These are phyloP conservation scores for Hucho hucho DNA, from an alignment of 2,113 vertebrate genomes.

Conservation along the genomic window DNA sequence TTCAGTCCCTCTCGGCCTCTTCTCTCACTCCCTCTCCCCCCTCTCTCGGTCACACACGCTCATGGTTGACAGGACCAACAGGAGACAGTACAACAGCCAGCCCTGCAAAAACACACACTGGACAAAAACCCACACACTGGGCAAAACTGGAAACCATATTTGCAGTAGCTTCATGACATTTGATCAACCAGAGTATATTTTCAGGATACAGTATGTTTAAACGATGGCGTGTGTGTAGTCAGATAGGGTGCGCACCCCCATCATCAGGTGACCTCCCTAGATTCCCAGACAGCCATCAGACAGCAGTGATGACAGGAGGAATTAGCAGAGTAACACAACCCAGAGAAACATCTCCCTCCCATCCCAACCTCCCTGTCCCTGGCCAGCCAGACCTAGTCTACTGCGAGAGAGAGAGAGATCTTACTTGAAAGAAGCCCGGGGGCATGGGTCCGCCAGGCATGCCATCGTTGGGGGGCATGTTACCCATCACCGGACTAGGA, in stretches of 20 bases:
- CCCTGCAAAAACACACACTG: too few relatives aligned
- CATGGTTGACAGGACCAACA: background rate
- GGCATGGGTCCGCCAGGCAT: conserved; percentile 83
- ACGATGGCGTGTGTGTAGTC: background rate
- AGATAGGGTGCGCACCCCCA: too few relatives aligned
- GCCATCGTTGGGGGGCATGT: conserved; percentile 82
- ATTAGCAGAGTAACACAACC: conserved; percentile 60
- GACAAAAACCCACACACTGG: too few relatives aligned
- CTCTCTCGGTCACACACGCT: conserved; percentile 13
- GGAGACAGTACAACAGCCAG: background rate
- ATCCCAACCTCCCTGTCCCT: background rate
- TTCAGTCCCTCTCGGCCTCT: conserved; percentile 61
- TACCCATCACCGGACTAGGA: conserved; percentile 88
- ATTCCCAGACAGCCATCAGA: conserved; percentile 54
- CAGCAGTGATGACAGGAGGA: conserved; percentile 60
- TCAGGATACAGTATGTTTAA: too few relatives aligned
- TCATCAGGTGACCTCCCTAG: conserved; percentile 30
- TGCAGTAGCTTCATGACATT: too few relatives aligned
- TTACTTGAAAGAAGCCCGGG: conserved; percentile 89
- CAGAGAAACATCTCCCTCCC: conserved; percentile 42
- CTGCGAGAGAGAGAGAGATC: conserved; percentile 13
- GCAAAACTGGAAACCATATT: background rate
- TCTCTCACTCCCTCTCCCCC: conserved; percentile 15
- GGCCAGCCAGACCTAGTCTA: background rate
- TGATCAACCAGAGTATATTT: too few relatives aligned